Evolutionary conservation across 2,113 vertebrate genomes (phyloP), one percentile per base, ranked within the genome.

Genomic region (Osmerus mordax): DNA sequence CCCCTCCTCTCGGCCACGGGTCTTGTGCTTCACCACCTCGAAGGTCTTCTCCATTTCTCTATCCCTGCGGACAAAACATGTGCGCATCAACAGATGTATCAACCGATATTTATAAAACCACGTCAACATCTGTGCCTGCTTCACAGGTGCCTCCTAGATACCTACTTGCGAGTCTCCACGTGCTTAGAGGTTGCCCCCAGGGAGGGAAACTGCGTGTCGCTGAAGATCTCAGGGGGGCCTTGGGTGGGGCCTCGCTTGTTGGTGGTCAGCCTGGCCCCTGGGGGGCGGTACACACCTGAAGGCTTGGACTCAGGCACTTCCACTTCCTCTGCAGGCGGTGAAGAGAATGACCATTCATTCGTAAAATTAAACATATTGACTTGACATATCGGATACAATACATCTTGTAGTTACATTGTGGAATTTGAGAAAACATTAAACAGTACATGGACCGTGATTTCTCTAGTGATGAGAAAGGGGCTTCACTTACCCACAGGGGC

Each of bases 41-140:
- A 99, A 99, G 79, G 96, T 98, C 93, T 97, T 99, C 94, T 99
- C 97, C 91, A 98, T 96, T 92, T 99, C 96, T 91, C 95, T 89
- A 90, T 98, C 97, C 92, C 96, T 98, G 90, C 12, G 92, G 91
- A 4, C 41, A 47, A 2, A 85, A 78, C 28, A 76, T 64, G 75
- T 2, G 71, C 0, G 13, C 0, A 8, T 0, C 6, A 13, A 47
- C 41, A 47, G 9, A 12, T 47, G 41, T 9, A 12, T 47, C 8
- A 12, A 47, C 32, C 7, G 32, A 36, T 36, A 36, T 8, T 28
- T 28, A 28, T 28, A 28, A 28, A 28, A 28, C 5, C 41, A 12
- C 9, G 41, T 47, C 41, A 47, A 47, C 41, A 47, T 47, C 41
- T 8, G 41, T 47, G 7, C 7, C 9, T 4, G 41, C 41, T 47